Percentiles rank a stretch among this genome's conserved stretches.
phyloP scores from a whole-genome alignment of 2,888 invertebrate species.

The Xestia xanthographa region DNA sequence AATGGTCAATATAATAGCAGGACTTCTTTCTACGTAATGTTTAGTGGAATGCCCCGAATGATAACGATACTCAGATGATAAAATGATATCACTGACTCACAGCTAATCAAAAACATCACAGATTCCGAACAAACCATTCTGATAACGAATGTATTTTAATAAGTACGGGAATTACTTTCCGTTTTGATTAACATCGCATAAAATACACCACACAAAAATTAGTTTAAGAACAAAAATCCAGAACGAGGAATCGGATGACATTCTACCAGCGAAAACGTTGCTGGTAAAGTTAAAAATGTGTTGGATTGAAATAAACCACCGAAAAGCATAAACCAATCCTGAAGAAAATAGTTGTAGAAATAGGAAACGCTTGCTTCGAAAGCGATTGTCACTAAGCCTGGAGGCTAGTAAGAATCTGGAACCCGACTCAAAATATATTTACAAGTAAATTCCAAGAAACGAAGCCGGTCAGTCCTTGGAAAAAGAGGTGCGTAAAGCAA shows the following conservation, averaged over 20 bases:
- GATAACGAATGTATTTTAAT: slow-evolving; percentile 14
- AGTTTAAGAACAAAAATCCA: neutral
- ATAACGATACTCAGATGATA: slow-evolving; percentile 15
- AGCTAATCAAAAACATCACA: slow-evolving; percentile 22
- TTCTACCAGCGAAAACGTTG: neutral
- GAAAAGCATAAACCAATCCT: neutral
- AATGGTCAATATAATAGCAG: neutral
- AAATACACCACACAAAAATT: neutral
- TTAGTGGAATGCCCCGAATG: neutral
- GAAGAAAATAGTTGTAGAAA: neutral
- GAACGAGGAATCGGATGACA: neutral
- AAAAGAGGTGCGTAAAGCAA: slow-evolving; percentile 1
- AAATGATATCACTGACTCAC: slow-evolving; percentile 5
- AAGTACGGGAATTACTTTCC: neutral
- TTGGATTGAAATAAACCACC: neutral
- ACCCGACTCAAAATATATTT: neutral
- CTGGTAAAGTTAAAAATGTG: neutral
- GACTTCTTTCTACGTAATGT: neutral
- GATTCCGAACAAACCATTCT: slow-evolving; percentile 3
- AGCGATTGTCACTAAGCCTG: neutral
- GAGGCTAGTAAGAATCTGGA: neutral
- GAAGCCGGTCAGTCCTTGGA: neutral
- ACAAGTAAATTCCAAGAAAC: neutral
- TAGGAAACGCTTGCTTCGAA: neutral
- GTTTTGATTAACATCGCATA: neutral